phyloP scores from a whole-genome alignment of 2,888 invertebrate genomes.

The Leptinotarsa juncta region DNA sequence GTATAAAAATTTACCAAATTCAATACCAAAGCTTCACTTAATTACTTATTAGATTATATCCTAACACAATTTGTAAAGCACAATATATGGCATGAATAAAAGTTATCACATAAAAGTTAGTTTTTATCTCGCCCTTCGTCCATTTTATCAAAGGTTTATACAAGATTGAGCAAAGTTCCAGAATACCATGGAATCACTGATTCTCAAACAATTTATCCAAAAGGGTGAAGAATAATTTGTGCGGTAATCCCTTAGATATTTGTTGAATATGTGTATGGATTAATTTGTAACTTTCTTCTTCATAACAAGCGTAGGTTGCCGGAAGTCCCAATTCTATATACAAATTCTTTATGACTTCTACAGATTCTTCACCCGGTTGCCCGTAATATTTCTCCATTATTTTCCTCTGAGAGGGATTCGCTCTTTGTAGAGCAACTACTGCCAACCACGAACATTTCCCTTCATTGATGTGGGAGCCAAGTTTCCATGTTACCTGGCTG shows the following conservation, averaged over 20 bases:
- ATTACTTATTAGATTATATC: slow-evolving; percentile 1
- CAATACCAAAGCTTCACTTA: slow-evolving; percentile 11
- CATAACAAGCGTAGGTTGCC: slow-evolving; percentile 81
- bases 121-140: neutral
- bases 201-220: slow-evolving; percentile 82
- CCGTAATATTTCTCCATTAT: slow-evolving; percentile 85
- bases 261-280: slow-evolving; percentile 87
- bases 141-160: neutral
- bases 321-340: slow-evolving; percentile 83
- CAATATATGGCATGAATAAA: slow-evolving; percentile 13
- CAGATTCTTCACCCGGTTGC: slow-evolving; percentile 72
- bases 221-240: slow-evolving; percentile 84
- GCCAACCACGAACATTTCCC: slow-evolving; percentile 97
- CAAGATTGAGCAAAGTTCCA: slow-evolving; percentile 4
- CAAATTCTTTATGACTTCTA: slow-evolving; percentile 77
- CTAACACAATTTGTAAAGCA: slow-evolving; percentile 15
- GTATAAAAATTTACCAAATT: slow-evolving; percentile 64
- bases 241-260: slow-evolving; percentile 83
- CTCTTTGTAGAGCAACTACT: slow-evolving; percentile 87
- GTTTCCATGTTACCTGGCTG: slow-evolving; percentile 86
- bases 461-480: slow-evolving; percentile 92
- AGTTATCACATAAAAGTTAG: slow-evolving; percentile 11
- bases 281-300: slow-evolving; percentile 85
- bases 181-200: slow-evolving; percentile 15
- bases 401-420: slow-evolving; percentile 76